Conservation (phyloP, 2,888 invertebrate species). For the Philonicus albiceps region DNA sequence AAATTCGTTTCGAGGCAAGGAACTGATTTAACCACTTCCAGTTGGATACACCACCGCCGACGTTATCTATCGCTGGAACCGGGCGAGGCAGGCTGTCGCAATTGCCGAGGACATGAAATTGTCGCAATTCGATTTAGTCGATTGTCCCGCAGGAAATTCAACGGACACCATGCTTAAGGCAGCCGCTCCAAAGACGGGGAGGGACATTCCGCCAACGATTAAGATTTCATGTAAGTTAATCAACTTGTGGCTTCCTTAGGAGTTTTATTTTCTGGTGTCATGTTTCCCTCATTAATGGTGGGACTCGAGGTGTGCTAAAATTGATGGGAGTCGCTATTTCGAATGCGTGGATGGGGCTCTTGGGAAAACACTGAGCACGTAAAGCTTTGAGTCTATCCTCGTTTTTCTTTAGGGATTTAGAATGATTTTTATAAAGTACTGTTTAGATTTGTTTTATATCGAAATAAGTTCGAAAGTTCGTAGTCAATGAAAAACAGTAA, state of each 20-base stretch:
- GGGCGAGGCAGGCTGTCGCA: conserved; percentile 72
- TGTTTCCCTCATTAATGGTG: not conserved
- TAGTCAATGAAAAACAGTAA: not conserved
- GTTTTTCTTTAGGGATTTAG: not conserved
- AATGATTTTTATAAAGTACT: not conserved
- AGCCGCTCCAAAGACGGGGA: conserved; percentile 48
- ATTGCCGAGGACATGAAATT: conserved; percentile 84
- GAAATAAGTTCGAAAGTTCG: not conserved
- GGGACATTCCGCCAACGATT: not conserved
- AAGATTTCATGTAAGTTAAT: conserved; percentile 45
- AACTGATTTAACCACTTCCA: conserved; percentile 57
- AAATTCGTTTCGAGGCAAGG: conserved; percentile 13
- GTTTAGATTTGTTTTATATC: not conserved
- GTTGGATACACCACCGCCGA: conserved; percentile 79
- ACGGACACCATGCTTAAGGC: conserved; percentile 65
- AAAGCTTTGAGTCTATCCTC: not conserved
- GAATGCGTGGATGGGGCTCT: not conserved
- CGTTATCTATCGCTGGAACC: conserved; percentile 79
- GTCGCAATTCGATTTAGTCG: conserved; percentile 83
- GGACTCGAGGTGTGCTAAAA: not conserved
- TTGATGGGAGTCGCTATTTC: not conserved
- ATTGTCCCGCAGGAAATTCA: conserved; percentile 75
- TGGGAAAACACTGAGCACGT: not conserved
- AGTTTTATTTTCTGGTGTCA: not conserved
- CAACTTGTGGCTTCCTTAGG: conserved; percentile 19